Conservation (phyloP, 2,113 vertebrate species). For the Okapia johnstoni region DNA sequence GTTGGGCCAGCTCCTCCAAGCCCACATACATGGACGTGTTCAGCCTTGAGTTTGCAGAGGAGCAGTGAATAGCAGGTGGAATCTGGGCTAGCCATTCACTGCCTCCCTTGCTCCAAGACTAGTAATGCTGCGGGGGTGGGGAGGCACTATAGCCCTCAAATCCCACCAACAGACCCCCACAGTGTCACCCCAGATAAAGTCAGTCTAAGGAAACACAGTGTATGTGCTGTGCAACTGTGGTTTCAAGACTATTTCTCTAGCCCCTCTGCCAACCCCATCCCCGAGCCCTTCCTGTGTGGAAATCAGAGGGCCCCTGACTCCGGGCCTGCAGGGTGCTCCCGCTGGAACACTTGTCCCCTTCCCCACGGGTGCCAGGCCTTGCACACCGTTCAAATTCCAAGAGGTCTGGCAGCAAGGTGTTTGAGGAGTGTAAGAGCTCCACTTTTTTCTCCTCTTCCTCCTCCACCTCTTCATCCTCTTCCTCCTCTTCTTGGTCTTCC, state of each 20-base stretch:
- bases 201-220: not conserved
- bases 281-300: not conserved
- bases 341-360: not conserved
- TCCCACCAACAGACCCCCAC: not conserved
- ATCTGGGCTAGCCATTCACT: not conserved
- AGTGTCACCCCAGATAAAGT: not conserved
- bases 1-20: not conserved
- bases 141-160: not conserved
- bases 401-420: conserved; percentile 72
- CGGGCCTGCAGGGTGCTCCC: no score
- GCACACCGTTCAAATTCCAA: conserved; percentile 86
- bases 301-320: not conserved
- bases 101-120: not conserved
- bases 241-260: not conserved
- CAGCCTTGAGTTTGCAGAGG: not conserved
- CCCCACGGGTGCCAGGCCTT: not conserved
- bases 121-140: no score
- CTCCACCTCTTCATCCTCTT: conserved; percentile 32
- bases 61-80: not conserved
- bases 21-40: not conserved
- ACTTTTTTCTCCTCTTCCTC: conserved; percentile 53
- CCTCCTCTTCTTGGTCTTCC: not conserved
- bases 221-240: no score
- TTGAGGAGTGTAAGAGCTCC: conserved; percentile 32
- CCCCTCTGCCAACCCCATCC: not conserved